Conservation (phyloP, 2,888 invertebrate species). For the Rotaria socialis region DNA sequence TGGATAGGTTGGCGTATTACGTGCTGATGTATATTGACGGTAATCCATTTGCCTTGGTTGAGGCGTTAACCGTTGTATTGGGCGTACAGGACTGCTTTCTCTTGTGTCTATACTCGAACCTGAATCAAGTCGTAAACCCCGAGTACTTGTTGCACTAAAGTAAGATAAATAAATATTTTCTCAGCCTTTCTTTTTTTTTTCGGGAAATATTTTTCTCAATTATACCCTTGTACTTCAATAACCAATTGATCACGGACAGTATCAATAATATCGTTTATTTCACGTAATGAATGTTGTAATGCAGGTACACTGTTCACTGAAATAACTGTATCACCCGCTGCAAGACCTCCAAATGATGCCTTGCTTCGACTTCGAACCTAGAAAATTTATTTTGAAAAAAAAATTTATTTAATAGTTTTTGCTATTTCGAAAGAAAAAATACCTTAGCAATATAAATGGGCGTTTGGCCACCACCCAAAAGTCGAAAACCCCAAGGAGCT, state of each 20-base stretch:
- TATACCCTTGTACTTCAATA: conserved; percentile 30
- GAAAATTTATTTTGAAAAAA: background rate
- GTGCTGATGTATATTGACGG: background rate
- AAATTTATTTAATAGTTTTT: background rate
- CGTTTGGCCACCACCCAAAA: conserved; percentile 4
- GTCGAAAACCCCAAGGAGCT: conserved; percentile 45
- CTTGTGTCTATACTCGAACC: conserved; percentile 24
- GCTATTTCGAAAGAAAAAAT: background rate
- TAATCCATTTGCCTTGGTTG: conserved; percentile 11
- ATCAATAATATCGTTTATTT: conserved; percentile 36
- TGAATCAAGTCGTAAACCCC: background rate
- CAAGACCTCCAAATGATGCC: conserved; percentile 10
- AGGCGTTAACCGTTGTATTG: background rate
- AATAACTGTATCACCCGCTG: conserved; percentile 10
- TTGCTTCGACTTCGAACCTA: conserved; percentile 28
- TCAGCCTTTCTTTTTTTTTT: too few relatives aligned
- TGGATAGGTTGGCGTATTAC: background rate
- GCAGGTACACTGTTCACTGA: background rate
- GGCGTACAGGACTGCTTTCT: conserved; percentile 21
- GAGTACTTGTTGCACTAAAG: background rate
- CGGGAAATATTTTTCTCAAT: background rate
- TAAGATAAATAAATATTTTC: background rate
- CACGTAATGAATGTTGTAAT: conserved; percentile 18
- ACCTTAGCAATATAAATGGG: conserved; percentile 28
- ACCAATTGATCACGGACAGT: conserved; percentile 21